Conservation (phyloP, 2,113 vertebrate species). For the Narcine bancroftii region DNA sequence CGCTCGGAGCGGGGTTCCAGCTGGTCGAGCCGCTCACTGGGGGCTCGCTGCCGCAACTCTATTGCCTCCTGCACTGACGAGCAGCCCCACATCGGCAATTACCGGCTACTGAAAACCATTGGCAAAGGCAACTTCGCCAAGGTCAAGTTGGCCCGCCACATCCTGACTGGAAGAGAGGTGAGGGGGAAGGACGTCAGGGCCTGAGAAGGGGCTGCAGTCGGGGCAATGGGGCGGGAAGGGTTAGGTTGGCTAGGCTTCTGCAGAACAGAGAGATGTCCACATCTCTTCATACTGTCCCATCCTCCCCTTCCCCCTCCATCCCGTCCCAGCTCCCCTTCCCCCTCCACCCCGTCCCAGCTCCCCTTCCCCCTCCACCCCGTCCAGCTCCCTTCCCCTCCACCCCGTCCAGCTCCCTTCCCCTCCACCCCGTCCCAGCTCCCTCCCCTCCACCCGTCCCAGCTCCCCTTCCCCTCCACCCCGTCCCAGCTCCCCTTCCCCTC, state of each 20-base stretch:
- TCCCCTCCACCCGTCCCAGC: constrained; percentile 29
- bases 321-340: background rate
- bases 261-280: too few relatives aligned
- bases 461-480: constrained; percentile 38
- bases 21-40: constrained; percentile 78
- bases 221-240: background rate
- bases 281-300: too few relatives aligned
- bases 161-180: constrained; percentile 81
- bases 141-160: constrained; percentile 82
- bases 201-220: background rate
- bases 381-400: too few relatives aligned
- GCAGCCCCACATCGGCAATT: constrained; percentile 84
- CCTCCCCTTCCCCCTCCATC: background rate
- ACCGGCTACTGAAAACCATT: constrained; percentile 81
- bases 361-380: too few relatives aligned
- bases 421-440: background rate
- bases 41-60: constrained; percentile 82
- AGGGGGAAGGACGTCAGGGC: constrained; percentile 24
- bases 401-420: too few relatives aligned
- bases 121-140: constrained; percentile 93
- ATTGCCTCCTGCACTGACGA: constrained; percentile 81
- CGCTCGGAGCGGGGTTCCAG: constrained; percentile 76
- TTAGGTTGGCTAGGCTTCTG: too few relatives aligned
- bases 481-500: background rate
- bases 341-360: too few relatives aligned